Evolutionary conservation across 2,888 invertebrate genomes (phyloP).

Genomic region (Pinctada fucata): DNA sequence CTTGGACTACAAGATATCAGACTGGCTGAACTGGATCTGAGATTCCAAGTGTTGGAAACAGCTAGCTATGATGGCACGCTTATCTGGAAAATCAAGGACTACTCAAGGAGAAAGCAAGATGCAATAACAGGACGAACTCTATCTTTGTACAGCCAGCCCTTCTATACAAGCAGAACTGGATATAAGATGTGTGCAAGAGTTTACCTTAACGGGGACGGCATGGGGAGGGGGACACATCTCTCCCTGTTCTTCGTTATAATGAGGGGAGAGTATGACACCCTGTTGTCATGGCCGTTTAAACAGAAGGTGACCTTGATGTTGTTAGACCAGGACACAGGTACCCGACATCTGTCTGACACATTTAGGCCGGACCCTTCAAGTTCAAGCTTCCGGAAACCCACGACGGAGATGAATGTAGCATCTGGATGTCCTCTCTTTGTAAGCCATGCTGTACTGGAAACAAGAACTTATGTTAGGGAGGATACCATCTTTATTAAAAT

Average conservation of each 20-base stretch:
- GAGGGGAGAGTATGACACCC: constrained; percentile 72
- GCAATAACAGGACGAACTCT: constrained; percentile 65
- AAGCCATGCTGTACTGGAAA: constrained; percentile 63
- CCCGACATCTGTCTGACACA: constrained; percentile 64
- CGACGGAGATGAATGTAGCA: constrained; percentile 73
- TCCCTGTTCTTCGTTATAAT: constrained; percentile 75
- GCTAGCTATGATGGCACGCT: constrained; percentile 69
- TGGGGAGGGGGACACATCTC: constrained; percentile 73
- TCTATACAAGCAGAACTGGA: constrained; percentile 70
- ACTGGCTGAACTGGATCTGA: constrained; percentile 67
- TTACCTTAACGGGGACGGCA: constrained; percentile 75
- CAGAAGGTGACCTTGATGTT: constrained; percentile 71
- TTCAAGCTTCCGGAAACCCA: constrained; percentile 68
- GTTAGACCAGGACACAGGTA: constrained; percentile 67
- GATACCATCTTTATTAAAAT: constrained; percentile 69
- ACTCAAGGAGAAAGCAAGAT: constrained; percentile 64
- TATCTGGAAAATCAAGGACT: constrained; percentile 73
- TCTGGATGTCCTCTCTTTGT: constrained; percentile 71
- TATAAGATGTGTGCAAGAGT: constrained; percentile 75
- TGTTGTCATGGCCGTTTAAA: constrained; percentile 72
- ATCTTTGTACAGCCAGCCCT: constrained; percentile 74
- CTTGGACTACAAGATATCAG: constrained; percentile 60
- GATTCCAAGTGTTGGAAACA: constrained; percentile 70
- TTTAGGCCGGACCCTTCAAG: constrained; percentile 72
- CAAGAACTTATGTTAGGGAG: constrained; percentile 48